Base-by-base conservation (phyloP, 2,888 invertebrate species). In the Dicranocentrus wangi region DNA sequence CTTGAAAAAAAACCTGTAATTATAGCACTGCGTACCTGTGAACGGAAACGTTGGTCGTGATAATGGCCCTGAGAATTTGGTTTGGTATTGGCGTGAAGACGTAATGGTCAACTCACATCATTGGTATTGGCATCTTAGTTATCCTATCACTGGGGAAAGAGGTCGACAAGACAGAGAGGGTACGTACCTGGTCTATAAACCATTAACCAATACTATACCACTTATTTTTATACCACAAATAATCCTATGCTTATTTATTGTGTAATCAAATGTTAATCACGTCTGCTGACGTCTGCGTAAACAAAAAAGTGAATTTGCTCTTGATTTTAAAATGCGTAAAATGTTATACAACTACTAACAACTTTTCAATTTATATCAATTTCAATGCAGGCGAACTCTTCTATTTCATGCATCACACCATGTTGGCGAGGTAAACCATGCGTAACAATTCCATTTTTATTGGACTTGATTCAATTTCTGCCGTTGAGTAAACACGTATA, bases 321-420 rank as follows among this genome's bases (percentile, higher is more conserved):
- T n/a, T n/a, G n/a, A n/a, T n/a, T n/a, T n/a, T n/a, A n/a, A n/a
- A n/a, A n/a, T n/a, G n/a, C n/a, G n/a, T n/a, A n/a, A n/a, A n/a
- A n/a, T n/a, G n/a, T n/a, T n/a, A n/a, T n/a, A n/a, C n/a, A n/a
- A n/a, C n/a, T n/a, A n/a, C n/a, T n/a, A n/a, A 17, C 42, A 13
- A 15, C 21, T n/a, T 25, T 47, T 47, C 17, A 73, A 51, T 65
- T 8, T 58, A n/a, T n/a, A n/a, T n/a, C n/a, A n/a, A n/a, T n/a
- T n/a, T n/a, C n/a, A n/a, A n/a, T n/a, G n/a, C 23, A 80, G 94
- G 94, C 0, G 94, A 94, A 87, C 91, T 94, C 25, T 94, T 94
- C 90, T 94, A 93, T 87, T 94, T 93, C 87, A 93, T 94, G 93
- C 94, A 94, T 87, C 91, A 93, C 87, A 94, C 93, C 89, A 91